Conservation (phyloP, 1,140 invertebrate species). For the Nasonia giraulti region DNA sequence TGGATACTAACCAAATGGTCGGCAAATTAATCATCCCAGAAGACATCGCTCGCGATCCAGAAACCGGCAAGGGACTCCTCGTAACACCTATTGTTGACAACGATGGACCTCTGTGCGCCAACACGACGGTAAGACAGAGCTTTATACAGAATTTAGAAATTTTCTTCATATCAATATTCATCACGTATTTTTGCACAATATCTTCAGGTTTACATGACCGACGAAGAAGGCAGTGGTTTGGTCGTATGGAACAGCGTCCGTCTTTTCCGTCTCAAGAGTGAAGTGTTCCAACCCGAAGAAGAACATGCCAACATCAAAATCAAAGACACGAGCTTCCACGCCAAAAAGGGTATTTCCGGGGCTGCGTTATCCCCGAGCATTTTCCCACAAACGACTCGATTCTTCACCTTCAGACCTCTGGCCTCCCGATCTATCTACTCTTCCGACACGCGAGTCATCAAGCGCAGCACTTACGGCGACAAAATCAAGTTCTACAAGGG, state of each 20-base stretch:
- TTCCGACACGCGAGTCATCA: neutral
- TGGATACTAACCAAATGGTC: constrained; percentile 67
- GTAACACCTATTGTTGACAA: constrained; percentile 37
- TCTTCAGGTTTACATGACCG: neutral
- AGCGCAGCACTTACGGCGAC: neutral
- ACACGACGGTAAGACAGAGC: neutral
- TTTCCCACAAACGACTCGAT: too few relatives aligned
- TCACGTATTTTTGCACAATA: too few relatives aligned
- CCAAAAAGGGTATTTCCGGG: neutral
- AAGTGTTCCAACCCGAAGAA: neutral
- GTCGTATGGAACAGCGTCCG: neutral
- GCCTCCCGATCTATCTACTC: neutral
- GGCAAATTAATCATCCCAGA: constrained; percentile 62
- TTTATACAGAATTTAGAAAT: too few relatives aligned
- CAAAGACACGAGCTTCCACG: neutral
- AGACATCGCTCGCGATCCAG: constrained; percentile 52
- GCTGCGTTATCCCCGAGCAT: neutral
- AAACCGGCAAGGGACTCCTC: constrained; percentile 24
- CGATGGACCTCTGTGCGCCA: neutral
- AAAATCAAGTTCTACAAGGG: neutral
- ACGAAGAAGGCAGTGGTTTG: neutral
- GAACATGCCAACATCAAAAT: neutral
- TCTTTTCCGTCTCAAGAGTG: constrained; percentile 37
- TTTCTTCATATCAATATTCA: too few relatives aligned
- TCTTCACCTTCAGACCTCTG: constrained; percentile 3